Percentiles rank a stretch among this genome's conserved stretches.
phyloP scores from a whole-genome alignment of 2,888 invertebrate species.

The Sinotaia quadrata region DNA sequence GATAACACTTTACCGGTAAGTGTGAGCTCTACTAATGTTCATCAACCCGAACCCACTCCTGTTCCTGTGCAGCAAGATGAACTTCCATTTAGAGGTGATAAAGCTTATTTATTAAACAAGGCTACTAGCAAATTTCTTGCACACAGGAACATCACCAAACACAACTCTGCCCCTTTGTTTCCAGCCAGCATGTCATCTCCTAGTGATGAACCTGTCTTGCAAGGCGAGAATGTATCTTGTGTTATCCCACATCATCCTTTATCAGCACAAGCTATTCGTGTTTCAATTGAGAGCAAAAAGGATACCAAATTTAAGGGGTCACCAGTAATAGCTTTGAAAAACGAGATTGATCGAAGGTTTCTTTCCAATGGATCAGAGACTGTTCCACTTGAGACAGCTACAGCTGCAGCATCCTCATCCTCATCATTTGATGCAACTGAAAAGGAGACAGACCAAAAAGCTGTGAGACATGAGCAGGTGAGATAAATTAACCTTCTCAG shows the following conservation, averaged over 20 bases:
- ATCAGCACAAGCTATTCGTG: slow-evolving; percentile 55
- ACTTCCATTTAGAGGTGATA: not conserved
- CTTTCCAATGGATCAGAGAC: slow-evolving; percentile 44
- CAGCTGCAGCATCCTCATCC: not conserved
- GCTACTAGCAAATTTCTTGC: not conserved
- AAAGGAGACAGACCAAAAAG: slow-evolving; percentile 24
- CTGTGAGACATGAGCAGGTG: slow-evolving; percentile 17
- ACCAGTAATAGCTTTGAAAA: slow-evolving; percentile 69
- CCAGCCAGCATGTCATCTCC: slow-evolving; percentile 21
- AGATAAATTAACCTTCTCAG: not conserved
- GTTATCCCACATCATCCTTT: slow-evolving; percentile 45
- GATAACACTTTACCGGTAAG: slow-evolving; percentile 5
- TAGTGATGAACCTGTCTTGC: slow-evolving; percentile 18
- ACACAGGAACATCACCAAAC: slow-evolving; percentile 25
- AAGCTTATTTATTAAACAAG: too few relatives aligned
- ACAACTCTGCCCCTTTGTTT: slow-evolving; percentile 26
- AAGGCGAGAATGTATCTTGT: slow-evolving; percentile 24
- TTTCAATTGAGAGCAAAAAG: slow-evolving; percentile 49
- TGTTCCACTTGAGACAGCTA: slow-evolving; percentile 9
- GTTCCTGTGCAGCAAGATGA: not conserved
- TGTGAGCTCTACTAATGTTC: too few relatives aligned
- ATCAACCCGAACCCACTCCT: not conserved
- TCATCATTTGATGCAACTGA: slow-evolving; percentile 3
- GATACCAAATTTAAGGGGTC: slow-evolving; percentile 61
- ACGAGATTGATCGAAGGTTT: slow-evolving; percentile 67